Evolutionary conservation across 2,797 vertebrate genomes (phyloP).

Genomic region (Neomorphus geoffroyi): DNA sequence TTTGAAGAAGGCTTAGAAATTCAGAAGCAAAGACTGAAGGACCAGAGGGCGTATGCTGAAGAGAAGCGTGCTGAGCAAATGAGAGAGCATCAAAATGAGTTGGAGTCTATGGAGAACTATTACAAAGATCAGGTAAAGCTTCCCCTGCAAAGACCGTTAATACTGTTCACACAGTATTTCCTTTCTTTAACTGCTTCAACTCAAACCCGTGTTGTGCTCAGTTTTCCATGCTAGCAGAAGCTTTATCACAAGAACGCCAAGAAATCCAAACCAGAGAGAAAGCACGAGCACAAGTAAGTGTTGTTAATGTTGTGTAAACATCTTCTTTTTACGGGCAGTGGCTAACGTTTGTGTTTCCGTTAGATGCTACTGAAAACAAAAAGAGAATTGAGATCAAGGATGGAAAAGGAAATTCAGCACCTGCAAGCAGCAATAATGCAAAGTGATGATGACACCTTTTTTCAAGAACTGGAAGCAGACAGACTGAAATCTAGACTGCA

Average conservation of each 20-base stretch:
- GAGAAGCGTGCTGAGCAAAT: conserved; percentile 86
- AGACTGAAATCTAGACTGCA: conserved; percentile 84
- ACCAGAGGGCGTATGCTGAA: conserved; percentile 83
- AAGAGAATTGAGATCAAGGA: conserved; percentile 86
- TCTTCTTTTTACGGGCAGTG: neutral
- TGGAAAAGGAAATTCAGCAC: conserved; percentile 91
- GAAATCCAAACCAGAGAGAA: conserved; percentile 88
- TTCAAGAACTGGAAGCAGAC: conserved; percentile 89
- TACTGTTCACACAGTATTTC: neutral
- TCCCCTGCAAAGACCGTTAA: neutral
- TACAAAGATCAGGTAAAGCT: conserved; percentile 91
- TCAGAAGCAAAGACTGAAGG: conserved; percentile 88
- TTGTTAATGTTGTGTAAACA: neutral
- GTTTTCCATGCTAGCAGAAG: conserved; percentile 93
- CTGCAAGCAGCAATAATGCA: conserved; percentile 87
- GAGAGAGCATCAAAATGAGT: conserved; percentile 81
- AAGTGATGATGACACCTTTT: conserved; percentile 85
- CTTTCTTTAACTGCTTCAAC: neutral
- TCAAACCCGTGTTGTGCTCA: conserved; percentile 49
- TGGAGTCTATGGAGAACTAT: conserved; percentile 95
- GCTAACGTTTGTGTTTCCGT: conserved; percentile 34
- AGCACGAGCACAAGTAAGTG: conserved; percentile 88
- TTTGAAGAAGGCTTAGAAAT: conserved; percentile 92
- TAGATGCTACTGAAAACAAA: conserved; percentile 90
- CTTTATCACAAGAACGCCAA: conserved; percentile 84